Evolutionary conservation across 2,888 invertebrate genomes (phyloP), one percentile per base, ranked within the genome.

Genomic region (Drosophila conformis): DNA sequence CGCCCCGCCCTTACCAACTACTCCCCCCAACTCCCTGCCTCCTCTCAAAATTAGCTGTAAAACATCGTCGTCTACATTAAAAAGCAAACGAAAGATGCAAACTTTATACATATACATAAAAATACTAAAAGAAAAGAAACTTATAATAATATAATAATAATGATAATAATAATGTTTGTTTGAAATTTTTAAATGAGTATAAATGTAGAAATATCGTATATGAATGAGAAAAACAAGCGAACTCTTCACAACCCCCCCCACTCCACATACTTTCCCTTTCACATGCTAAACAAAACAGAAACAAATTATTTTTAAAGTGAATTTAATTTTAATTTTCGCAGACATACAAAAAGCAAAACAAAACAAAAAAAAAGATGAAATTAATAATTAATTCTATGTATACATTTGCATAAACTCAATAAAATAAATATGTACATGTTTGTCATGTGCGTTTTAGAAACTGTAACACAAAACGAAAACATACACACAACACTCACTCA

Each of bases 151-250:
- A 76, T 68, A 29, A 68, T 70, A 61, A 86, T 86, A 73, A 63
- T 67, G 62, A 59, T 69, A 70, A 69, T 64, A 60, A 72, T 78
- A 75, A 78, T 82, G 87, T 87, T 90, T 89, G 87, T 87, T 90
- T 87, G 82, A 81, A 89, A 72, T 87, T 85, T 90, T 90, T 78
- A 90, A 90, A 72, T 80, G 85, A 80, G 78, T 73, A 75, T 73
- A 83, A 69, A 56, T 84, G 87, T 89, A 90, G 89, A 83, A 77
- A 73, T 76, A 89, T 73, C 76, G 66, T 83, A 89, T 83, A 90
- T 90, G 87, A 86, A 89, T 89, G 90, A 90, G 86, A 82, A 73
- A 80, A 68, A 58, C 58, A 73, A 76, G 62, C 64, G 69, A 72
- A 69, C 52, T 27, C 15, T 46, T 46, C 27, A 70, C 54, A 51